Conservation (phyloP, 2,888 invertebrate species). For the Trilocha varians region DNA sequence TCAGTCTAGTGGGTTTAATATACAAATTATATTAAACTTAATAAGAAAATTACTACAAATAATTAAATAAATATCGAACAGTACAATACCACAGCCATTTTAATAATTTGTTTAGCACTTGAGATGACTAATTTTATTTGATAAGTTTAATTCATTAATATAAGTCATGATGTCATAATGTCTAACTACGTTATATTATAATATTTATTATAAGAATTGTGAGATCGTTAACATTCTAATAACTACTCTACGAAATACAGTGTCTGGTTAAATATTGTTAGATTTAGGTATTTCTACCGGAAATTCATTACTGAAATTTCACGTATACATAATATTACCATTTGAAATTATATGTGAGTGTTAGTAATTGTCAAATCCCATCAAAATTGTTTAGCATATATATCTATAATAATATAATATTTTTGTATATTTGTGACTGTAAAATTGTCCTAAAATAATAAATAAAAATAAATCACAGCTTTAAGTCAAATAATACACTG, state of each 20-base stretch:
- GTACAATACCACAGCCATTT: conserved; percentile 72
- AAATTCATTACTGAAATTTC: conserved; percentile 13
- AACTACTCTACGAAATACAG: neutral
- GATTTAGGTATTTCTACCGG: neutral
- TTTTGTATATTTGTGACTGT: conserved; percentile 5
- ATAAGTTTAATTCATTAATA: conserved; percentile 35
- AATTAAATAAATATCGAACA: conserved; percentile 54
- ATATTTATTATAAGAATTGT: conserved; percentile 23
- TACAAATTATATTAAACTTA: conserved; percentile 24
- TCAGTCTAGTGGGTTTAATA: neutral
- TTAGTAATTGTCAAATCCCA: neutral
- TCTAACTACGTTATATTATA: conserved; percentile 20
- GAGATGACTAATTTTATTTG: conserved; percentile 45
- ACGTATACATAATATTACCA: conserved; percentile 45
- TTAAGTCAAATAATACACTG: neutral
- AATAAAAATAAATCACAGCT: neutral
- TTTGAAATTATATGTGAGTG: too few relatives aligned
- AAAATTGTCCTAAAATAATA: conserved; percentile 5
- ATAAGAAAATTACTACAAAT: conserved; percentile 41
- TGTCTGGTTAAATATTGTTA: neutral
- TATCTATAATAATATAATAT: neutral
- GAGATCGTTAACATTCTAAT: conserved; percentile 17
- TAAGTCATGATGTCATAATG: conserved; percentile 12
- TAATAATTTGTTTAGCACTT: conserved; percentile 64
- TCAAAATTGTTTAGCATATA: neutral